A percentile compares a stretch with the other conserved stretches of the same genome.
These are phyloP conservation scores for Pseudoatta argentina DNA, from an alignment of 1,140 invertebrate genomes.

Conservation along the genomic window DNA sequence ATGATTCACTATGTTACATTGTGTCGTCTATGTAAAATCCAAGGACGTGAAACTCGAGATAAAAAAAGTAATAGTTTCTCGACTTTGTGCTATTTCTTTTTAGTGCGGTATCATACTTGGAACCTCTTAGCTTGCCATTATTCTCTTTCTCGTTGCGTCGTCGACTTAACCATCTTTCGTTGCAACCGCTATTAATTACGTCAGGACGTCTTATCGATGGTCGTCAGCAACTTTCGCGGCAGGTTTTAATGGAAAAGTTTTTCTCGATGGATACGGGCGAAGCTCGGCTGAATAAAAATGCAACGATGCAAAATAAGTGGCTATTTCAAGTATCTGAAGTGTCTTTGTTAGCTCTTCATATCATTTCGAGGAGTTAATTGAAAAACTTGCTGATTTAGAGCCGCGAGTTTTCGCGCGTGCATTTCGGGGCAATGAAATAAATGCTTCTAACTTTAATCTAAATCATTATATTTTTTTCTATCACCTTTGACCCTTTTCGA, in stretches of 20 bases:
- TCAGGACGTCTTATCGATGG: slow-evolving; percentile 63
- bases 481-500: not conserved
- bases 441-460: not conserved
- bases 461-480: not conserved
- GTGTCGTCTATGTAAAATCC: not conserved
- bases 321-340: slow-evolving; percentile 44
- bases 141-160: slow-evolving; percentile 27
- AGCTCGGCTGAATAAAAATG: slow-evolving; percentile 58
- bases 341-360: slow-evolving; percentile 38
- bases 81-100: slow-evolving; percentile 16
- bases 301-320: slow-evolving; percentile 71
- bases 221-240: slow-evolving; percentile 61
- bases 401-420: not conserved
- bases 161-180: slow-evolving; percentile 49
- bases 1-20: too few species aligned
- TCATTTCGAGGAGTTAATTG: slow-evolving; percentile 61
- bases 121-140: slow-evolving; percentile 39
- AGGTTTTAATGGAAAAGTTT: slow-evolving; percentile 69
- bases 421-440: not conserved
- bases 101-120: slow-evolving; percentile 1
- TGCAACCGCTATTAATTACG: slow-evolving; percentile 68
- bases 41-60: slow-evolving; percentile 4
- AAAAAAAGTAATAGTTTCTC: not conserved
- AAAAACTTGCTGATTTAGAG: slow-evolving; percentile 61
- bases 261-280: slow-evolving; percentile 43